phyloP scores from a whole-genome alignment of 2,113 vertebrate species.

The Mohoua ochrocephala region DNA sequence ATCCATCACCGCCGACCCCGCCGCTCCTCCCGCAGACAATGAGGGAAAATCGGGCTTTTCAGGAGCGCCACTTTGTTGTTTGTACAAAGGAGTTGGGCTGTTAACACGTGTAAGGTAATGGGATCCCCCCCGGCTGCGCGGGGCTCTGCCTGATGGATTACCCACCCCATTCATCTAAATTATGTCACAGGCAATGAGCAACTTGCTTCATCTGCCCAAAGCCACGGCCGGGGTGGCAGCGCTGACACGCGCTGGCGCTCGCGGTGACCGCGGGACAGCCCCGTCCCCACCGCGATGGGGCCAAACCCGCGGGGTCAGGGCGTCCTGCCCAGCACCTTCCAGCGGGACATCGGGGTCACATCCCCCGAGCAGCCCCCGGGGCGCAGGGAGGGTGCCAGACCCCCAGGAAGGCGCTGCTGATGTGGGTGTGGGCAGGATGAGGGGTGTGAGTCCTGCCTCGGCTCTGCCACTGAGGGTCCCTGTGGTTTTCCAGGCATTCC shows the following conservation, averaged over 20 bases:
- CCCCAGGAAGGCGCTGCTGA: neutral
- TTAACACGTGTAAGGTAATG: constrained; percentile 82
- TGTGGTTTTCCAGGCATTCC: neutral
- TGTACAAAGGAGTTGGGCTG: constrained; percentile 75
- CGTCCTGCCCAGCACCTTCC: neutral
- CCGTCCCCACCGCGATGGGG: neutral
- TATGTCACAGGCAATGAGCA: constrained; percentile 80
- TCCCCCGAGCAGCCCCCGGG: neutral
- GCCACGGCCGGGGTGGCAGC: constrained; percentile 71
- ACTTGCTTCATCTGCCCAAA: constrained; percentile 75
- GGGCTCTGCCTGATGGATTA: constrained; percentile 76
- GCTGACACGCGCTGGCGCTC: constrained; percentile 73
- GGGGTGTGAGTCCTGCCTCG: fast-evolving
- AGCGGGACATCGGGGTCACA: fast-evolving
- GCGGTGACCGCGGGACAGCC: neutral
- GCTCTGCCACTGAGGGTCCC: no score
- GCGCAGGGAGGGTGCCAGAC: fast-evolving
- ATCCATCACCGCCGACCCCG: constrained; percentile 74
- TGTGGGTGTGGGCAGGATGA: fast-evolving
- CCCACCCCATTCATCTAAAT: constrained; percentile 86
- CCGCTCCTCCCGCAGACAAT: constrained; percentile 63
- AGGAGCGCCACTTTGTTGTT: constrained; percentile 78
- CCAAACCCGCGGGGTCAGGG: no score
- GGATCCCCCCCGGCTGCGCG: constrained; percentile 74
- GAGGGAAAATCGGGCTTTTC: constrained; percentile 58